phyloP scores from a whole-genome alignment of 2,888 invertebrate species.

The Aporophyla nigra region DNA sequence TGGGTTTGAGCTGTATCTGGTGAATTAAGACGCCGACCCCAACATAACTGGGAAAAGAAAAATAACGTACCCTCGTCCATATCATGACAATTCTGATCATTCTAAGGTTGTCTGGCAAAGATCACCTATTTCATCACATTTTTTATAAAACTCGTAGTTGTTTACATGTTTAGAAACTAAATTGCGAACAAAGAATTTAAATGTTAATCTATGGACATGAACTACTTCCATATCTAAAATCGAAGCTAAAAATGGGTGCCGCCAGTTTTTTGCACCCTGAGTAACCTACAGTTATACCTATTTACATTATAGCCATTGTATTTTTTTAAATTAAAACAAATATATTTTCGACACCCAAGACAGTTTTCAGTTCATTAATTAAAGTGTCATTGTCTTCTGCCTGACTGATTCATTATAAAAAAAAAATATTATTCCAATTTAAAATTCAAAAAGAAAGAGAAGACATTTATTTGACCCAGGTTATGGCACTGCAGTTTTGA shows the following conservation, averaged over 20 bases:
- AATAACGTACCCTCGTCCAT: not conserved
- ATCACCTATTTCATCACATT: not conserved
- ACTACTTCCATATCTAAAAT: not conserved
- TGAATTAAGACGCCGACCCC: not conserved
- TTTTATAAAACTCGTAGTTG: not conserved
- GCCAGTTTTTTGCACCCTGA: not conserved
- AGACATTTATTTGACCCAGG: too few relatives aligned
- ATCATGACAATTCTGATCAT: not conserved
- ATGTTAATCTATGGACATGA: not conserved
- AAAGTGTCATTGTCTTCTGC: conserved; percentile 36
- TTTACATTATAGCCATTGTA: conserved; percentile 36
- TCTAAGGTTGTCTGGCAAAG: not conserved
- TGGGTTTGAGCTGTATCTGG: too few relatives aligned
- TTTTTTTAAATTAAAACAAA: conserved; percentile 14
- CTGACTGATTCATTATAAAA: not conserved
- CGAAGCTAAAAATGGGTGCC: not conserved
- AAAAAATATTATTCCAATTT: not conserved
- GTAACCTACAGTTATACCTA: conserved; percentile 8
- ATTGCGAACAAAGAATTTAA: not conserved
- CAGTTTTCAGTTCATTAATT: conserved; percentile 25
- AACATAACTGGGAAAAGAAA: not conserved
- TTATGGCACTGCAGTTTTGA: not conserved
- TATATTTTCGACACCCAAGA: not conserved
- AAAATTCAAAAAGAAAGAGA: not conserved
- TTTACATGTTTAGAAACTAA: not conserved